Conservation (phyloP, 92 coral and sea anemone genomes). For the Plumapathes pennacea region DNA sequence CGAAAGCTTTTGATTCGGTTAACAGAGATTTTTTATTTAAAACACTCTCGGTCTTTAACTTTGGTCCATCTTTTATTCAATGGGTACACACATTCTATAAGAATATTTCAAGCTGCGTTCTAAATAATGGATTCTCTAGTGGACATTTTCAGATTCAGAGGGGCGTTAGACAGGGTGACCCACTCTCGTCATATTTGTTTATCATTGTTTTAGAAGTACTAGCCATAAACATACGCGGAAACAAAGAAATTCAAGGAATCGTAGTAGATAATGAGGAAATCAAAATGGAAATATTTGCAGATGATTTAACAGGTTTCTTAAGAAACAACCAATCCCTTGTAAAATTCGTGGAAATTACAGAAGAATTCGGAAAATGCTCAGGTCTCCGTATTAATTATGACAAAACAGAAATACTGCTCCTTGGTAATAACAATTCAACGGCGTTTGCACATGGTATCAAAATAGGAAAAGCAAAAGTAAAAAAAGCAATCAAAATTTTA, state of each 20-base stretch:
- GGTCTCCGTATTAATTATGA: slow-evolving; percentile 6
- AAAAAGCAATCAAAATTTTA: slow-evolving; percentile 4
- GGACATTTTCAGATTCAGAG: slow-evolving; percentile 13
- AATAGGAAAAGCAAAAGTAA: slow-evolving; percentile 18
- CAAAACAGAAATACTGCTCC: slow-evolving; percentile 12
- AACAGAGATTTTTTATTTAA: slow-evolving; percentile 10
- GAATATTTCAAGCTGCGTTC: slow-evolving; percentile 29
- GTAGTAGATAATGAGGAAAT: slow-evolving; percentile 12
- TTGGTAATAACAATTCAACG: slow-evolving; percentile 1
- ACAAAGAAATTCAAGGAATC: slow-evolving; percentile 6
- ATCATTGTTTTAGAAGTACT: slow-evolving; percentile 26
- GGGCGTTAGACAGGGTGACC: slow-evolving; percentile 39
- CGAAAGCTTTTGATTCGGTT: slow-evolving; percentile 26
- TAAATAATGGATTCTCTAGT: slow-evolving; percentile 44
- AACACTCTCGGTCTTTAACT: slow-evolving; percentile 3
- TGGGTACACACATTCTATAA: slow-evolving; percentile 30
- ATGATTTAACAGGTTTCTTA: slow-evolving; percentile 4
- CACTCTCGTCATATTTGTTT: slow-evolving; percentile 32
- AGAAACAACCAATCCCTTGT: neutral
- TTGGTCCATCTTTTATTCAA: slow-evolving; percentile 25
- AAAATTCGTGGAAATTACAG: neutral
- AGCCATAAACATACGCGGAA: slow-evolving; percentile 11
- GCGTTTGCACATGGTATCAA: neutral
- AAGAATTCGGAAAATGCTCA: slow-evolving; percentile 3
- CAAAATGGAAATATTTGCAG: slow-evolving; percentile 6